Evolutionary conservation across 2,113 vertebrate species (phyloP).

Genomic region (Monarcha castaneiventris): DNA sequence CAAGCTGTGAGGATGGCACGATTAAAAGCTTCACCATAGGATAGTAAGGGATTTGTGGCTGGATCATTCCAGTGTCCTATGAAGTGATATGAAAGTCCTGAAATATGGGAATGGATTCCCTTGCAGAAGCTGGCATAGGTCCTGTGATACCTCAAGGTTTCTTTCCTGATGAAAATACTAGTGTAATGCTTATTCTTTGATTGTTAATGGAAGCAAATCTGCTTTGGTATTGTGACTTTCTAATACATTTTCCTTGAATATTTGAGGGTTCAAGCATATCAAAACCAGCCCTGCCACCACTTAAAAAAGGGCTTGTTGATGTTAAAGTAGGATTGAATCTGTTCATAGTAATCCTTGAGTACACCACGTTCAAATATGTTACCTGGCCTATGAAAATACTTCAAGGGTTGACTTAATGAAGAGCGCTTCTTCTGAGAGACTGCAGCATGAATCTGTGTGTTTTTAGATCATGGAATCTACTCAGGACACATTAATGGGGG

Average conservation of each 20-base stretch:
- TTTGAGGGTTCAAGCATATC: not conserved
- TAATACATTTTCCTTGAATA: not conserved
- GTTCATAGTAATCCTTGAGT: not conserved
- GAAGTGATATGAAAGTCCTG: not conserved
- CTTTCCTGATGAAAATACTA: not conserved
- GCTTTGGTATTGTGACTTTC: not conserved
- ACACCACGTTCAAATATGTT: not conserved
- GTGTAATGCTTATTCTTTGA: not conserved
- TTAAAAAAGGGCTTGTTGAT: not conserved
- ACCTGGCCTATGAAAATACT: not conserved
- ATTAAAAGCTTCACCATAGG: not conserved
- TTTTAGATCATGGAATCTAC: not conserved
- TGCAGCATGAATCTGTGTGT: not conserved
- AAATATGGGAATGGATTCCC: not conserved
- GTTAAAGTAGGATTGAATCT: not conserved
- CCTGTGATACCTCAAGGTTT: not conserved
- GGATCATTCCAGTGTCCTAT: not conserved
- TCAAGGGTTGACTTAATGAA: not conserved
- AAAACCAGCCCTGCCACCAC: not conserved
- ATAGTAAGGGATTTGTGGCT: not conserved
- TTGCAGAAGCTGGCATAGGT: not conserved
- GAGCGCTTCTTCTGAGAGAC: not conserved
- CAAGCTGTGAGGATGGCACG: not conserved
- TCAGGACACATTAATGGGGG: not conserved
- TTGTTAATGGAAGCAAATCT: not conserved